Evolutionary conservation across 2,888 invertebrate genomes (phyloP).

Genomic region (Limenitis camilla): DNA sequence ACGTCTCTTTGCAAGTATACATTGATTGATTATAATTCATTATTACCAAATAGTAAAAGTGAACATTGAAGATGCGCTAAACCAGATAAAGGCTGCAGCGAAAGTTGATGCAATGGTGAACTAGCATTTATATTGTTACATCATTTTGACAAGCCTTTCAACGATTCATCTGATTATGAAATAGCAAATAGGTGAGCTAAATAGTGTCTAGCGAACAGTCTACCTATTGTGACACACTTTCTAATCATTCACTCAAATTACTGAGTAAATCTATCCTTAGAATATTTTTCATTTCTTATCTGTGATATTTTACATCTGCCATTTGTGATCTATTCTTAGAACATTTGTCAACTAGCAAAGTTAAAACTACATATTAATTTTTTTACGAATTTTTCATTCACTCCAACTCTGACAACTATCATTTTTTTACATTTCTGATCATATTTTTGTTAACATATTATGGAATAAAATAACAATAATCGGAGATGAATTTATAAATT

Average conservation of each 20-base stretch:
- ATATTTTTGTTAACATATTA: too few species aligned
- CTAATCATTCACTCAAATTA: not conserved
- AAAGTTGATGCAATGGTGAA: constrained; percentile 20
- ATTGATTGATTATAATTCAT: not conserved
- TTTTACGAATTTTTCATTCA: too few species aligned
- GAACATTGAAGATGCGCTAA: constrained; percentile 5
- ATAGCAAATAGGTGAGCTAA: constrained; percentile 21
- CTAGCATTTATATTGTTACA: constrained; percentile 22
- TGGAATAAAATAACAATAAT: too few species aligned
- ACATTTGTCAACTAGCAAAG: too few species aligned
- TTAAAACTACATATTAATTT: too few species aligned
- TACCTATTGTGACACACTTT: not conserved
- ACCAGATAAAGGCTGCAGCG: constrained; percentile 14
- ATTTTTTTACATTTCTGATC: too few species aligned
- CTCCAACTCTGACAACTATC: too few species aligned
- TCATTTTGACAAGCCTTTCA: constrained; percentile 20
- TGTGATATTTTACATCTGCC: too few species aligned
- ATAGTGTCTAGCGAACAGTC: not conserved
- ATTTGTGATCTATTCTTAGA: too few species aligned
- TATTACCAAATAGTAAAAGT: not conserved
- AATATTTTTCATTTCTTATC: too few species aligned
- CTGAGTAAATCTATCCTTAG: too few species aligned
- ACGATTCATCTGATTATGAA: constrained; percentile 28
- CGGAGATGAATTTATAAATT: too few species aligned
- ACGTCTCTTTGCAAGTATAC: not conserved